Conservation (phyloP, 2,888 invertebrate genomes). For the Hirtodrosophila cameraria region DNA sequence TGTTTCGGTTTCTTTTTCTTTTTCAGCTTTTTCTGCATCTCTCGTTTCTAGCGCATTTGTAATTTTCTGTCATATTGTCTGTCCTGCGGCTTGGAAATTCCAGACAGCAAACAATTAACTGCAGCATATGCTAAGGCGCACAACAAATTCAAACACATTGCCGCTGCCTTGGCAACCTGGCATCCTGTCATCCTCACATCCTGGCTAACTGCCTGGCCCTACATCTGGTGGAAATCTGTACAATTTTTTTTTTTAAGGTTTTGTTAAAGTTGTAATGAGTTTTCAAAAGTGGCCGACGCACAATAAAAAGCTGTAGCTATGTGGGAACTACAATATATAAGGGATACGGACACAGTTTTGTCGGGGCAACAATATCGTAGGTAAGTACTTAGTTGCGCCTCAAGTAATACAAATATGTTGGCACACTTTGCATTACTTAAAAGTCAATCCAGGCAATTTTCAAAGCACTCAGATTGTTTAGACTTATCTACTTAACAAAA, state of each 20-base stretch:
- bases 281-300: constrained; percentile 25
- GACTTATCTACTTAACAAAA: constrained; percentile 29
- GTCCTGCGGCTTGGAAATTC: constrained; percentile 10
- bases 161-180: background rate
- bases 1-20: too few species aligned
- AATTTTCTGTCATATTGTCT: constrained; percentile 45
- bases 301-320: constrained; percentile 12
- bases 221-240: constrained; percentile 34
- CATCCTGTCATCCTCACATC: background rate
- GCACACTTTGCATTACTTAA: constrained; percentile 14
- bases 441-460: constrained; percentile 6
- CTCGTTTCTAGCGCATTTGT: constrained; percentile 27
- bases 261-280: constrained; percentile 64
- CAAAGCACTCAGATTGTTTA: background rate
- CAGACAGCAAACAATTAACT: background rate
- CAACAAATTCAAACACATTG: background rate
- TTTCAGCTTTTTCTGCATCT: constrained; percentile 20
- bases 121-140: constrained; percentile 32
- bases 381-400: constrained; percentile 37
- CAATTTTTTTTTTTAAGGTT: background rate
- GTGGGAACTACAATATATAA: background rate
- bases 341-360: constrained; percentile 8
- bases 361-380: constrained; percentile 9
- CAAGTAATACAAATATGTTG: constrained; percentile 34
- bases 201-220: constrained; percentile 7